Evolutionary conservation across 2,888 invertebrate genomes (phyloP).

Genomic region (Nebria brevicollis): DNA sequence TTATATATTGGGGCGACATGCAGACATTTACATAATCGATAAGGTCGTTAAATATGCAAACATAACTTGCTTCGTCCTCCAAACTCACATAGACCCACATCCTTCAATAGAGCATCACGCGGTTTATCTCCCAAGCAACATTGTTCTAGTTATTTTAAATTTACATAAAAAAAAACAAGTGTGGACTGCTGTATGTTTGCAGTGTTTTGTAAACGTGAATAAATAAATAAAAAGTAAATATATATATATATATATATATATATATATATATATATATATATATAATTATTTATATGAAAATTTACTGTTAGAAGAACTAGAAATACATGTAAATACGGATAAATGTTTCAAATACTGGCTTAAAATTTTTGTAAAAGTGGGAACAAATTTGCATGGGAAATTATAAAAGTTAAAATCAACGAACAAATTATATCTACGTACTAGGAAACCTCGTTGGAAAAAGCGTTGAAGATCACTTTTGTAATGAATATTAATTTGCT

Average conservation of each 20-base stretch:
- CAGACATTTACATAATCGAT: slow-evolving; percentile 45
- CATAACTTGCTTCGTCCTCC: slow-evolving; percentile 36
- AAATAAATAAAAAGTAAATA: too few relatives aligned
- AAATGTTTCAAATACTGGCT: not conserved
- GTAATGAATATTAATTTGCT: slow-evolving; percentile 30
- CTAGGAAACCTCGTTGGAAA: not conserved
- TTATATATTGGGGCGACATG: slow-evolving; percentile 47
- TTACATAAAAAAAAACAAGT: not conserved
- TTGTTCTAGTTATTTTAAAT: not conserved
- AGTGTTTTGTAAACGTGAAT: too few relatives aligned
- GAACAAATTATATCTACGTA: too few relatives aligned
- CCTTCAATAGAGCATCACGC: not conserved
- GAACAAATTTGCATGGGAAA: too few relatives aligned
- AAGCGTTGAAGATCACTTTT: not conserved
- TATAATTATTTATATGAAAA: not conserved
- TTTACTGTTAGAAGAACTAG: not conserved
- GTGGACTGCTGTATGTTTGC: too few relatives aligned
- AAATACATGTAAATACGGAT: not conserved
- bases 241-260: too few relatives aligned
- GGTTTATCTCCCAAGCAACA: not conserved
- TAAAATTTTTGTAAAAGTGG: too few relatives aligned
- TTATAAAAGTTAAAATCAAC: too few relatives aligned
- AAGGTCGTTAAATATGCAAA: slow-evolving; percentile 45
- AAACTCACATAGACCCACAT: slow-evolving; percentile 16
- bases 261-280: too few relatives aligned